Evolutionary conservation across 2,113 vertebrate species (phyloP).

Genomic region (Gorilla gorilla): DNA sequence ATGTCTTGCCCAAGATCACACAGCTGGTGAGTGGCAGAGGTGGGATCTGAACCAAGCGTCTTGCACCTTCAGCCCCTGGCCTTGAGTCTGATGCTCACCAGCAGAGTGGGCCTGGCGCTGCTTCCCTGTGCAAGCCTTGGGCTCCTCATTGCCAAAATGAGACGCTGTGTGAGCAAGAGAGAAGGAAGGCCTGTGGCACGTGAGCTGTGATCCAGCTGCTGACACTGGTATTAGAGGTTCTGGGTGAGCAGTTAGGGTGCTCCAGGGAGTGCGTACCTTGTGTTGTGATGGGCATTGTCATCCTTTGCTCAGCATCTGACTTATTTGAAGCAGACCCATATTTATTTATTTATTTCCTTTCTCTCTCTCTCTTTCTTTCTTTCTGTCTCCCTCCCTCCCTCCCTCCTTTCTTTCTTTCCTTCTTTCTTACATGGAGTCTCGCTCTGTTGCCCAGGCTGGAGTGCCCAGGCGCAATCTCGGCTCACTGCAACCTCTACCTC

Average conservation of each 20-base stretch:
- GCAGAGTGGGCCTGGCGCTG: no score
- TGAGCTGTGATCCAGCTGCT: neutral
- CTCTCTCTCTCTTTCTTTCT: no score
- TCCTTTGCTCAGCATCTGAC: neutral
- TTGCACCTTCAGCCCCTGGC: neutral
- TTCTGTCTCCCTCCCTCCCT: no score
- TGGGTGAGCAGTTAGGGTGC: neutral
- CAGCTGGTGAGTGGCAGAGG: neutral
- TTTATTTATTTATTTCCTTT: no score
- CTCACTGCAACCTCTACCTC: no score
- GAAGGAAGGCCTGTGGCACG: accelerated
- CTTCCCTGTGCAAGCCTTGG: neutral
- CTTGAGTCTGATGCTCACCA: neutral
- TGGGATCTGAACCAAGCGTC: neutral
- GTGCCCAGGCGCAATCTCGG: no score
- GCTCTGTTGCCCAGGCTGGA: no score
- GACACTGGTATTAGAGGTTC: neutral
- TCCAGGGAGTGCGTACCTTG: neutral
- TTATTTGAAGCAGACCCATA: neutral
- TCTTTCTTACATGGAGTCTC: no score
- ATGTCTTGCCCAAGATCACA: neutral
- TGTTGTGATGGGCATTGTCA: no score
- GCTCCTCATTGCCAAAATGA: neutral
- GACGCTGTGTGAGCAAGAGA: neutral
- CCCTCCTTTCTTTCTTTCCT: no score